phyloP scores from a whole-genome alignment of 2,797 vertebrate genomes.

The Anguilla megastoma region DNA sequence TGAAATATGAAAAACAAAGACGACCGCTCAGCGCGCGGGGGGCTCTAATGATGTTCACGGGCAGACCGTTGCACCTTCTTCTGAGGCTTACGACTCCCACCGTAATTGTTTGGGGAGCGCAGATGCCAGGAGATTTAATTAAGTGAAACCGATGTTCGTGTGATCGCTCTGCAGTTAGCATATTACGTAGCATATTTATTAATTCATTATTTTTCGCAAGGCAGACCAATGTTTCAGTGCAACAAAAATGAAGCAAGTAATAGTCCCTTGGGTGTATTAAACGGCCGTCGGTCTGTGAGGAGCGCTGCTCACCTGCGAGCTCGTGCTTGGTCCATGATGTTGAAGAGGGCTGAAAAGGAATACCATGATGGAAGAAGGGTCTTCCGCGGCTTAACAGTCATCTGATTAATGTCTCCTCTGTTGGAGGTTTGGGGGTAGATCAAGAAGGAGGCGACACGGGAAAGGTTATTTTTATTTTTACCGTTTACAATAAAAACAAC shows the following conservation, averaged over 20 bases:
- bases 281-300: too few relatives aligned
- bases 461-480: neutral
- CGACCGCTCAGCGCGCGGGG: neutral
- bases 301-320: constrained; percentile 18
- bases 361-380: neutral
- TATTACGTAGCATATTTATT: constrained; percentile 47
- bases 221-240: constrained; percentile 47
- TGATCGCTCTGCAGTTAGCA: constrained; percentile 44
- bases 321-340: constrained; percentile 32
- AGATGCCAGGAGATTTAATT: constrained; percentile 71
- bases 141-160: constrained; percentile 68
- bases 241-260: neutral
- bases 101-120: constrained; percentile 58
- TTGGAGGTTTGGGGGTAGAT: constrained; percentile 28
- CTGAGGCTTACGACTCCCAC: constrained; percentile 46
- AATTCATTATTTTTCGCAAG: constrained; percentile 40
- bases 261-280: neutral
- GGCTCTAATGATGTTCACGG: constrained; percentile 44
- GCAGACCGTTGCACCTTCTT: constrained; percentile 44
- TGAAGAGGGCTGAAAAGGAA: neutral
- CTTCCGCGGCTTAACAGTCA: constrained; percentile 3
- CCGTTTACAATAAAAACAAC: too few relatives aligned
- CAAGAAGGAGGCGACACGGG: constrained; percentile 31
- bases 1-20: constrained; percentile 26
- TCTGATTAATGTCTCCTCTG: constrained; percentile 12